A percentile compares a stretch with the other conserved stretches of the same genome.
Evolutionary conservation across 2,113 vertebrate genomes (phyloP).

Genomic region (Lonchura striata): DNA sequence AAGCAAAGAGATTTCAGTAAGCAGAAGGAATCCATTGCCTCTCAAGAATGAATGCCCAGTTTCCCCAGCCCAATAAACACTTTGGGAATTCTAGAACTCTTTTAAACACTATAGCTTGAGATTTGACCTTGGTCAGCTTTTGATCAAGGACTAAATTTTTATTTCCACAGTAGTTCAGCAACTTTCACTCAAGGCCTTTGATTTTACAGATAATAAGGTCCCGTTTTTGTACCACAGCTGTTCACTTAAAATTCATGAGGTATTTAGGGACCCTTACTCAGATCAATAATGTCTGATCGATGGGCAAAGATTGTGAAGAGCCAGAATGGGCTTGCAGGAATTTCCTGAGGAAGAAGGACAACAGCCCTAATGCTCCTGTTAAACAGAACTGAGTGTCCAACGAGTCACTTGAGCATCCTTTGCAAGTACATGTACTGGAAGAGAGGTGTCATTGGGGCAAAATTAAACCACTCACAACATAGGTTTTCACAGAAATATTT

Average conservation of each 20-base stretch:
- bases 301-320: background rate
- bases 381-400: background rate
- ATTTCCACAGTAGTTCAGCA: background rate
- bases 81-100: background rate
- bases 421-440: background rate
- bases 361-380: background rate
- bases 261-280: background rate
- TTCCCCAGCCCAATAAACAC: background rate
- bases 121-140: background rate
- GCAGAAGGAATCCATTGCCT: background rate
- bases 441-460: background rate
- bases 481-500: background rate
- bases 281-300: background rate
- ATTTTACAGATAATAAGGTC: background rate
- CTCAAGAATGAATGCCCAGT: background rate
- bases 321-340: background rate
- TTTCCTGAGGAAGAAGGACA: background rate
- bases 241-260: background rate
- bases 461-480: background rate
- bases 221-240: background rate
- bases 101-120: background rate
- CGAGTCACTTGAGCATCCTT: background rate
- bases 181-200: background rate
- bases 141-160: background rate
- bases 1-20: background rate